These are phyloP conservation scores for Cheilosia soror DNA, from an alignment of 2,888 invertebrate species.

Conservation along the genomic window DNA sequence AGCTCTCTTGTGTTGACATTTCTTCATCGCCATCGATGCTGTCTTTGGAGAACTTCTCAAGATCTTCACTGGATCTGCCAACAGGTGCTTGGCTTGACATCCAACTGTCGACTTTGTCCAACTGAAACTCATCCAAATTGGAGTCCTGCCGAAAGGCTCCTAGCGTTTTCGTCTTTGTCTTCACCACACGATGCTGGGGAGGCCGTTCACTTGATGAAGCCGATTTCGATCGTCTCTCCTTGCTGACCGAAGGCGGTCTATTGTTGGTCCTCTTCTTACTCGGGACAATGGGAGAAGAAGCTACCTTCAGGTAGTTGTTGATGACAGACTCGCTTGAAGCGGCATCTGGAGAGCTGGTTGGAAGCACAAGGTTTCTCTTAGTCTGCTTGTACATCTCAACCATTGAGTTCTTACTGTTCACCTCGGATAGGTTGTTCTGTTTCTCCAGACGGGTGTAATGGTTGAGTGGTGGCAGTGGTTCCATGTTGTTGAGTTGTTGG, in stretches of 20 bases:
- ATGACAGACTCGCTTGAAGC: slow-evolving; percentile 80
- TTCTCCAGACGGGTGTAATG: slow-evolving; percentile 80
- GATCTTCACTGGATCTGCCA: slow-evolving; percentile 37
- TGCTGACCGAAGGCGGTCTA: slow-evolving; percentile 54
- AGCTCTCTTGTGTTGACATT: slow-evolving; percentile 66
- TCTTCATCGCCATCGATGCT: slow-evolving; percentile 78
- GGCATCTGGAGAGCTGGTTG: slow-evolving; percentile 25
- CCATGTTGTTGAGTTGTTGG: slow-evolving; percentile 78
- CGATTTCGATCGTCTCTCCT: slow-evolving; percentile 69
- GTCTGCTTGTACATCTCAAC: slow-evolving; percentile 62
- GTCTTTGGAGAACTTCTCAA: slow-evolving; percentile 77
- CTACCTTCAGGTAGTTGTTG: slow-evolving; percentile 82
- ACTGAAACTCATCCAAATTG: slow-evolving; percentile 82
- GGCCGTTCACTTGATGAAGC: slow-evolving; percentile 48
- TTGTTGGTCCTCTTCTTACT: slow-evolving; percentile 81
- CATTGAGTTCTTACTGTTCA: slow-evolving; percentile 75
- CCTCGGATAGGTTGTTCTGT: slow-evolving; percentile 81
- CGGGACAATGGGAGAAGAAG: slow-evolving; percentile 77
- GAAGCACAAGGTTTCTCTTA: slow-evolving; percentile 73
- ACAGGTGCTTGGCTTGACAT: slow-evolving; percentile 81
- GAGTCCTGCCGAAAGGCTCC: slow-evolving; percentile 80
- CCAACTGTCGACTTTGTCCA: slow-evolving; percentile 84
- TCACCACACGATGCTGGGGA: not conserved
- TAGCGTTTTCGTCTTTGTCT: slow-evolving; percentile 70
- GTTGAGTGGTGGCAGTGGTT: slow-evolving; percentile 79